These are phyloP conservation scores for Hirundo rustica DNA, from an alignment of 2,797 vertebrate species.

Conservation along the genomic window DNA sequence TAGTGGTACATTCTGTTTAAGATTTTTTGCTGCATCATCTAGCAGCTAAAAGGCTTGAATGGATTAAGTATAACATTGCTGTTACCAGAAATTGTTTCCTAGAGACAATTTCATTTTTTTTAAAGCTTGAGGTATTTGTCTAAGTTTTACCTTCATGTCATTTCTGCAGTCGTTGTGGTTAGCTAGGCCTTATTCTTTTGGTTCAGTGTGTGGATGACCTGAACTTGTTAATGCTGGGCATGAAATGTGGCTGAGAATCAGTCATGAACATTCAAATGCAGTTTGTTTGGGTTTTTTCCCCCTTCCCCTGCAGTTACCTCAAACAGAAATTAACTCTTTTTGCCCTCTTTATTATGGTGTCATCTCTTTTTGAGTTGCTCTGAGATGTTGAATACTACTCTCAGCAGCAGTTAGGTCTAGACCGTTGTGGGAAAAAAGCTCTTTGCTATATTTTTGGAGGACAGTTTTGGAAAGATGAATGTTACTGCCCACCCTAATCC, in stretches of 20 bases:
- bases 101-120: background rate
- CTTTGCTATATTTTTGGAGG: background rate
- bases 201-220: background rate
- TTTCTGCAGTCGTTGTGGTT: background rate
- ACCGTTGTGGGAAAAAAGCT: background rate
- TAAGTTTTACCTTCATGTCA: background rate
- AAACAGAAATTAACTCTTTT: background rate
- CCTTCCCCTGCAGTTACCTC: background rate
- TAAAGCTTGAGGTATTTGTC: background rate
- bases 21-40: background rate
- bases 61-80: background rate
- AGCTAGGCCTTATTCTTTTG: background rate
- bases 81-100: background rate
- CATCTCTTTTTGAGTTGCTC: background rate
- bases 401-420: background rate
- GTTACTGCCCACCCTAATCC: background rate
- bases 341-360: background rate
- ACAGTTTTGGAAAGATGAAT: background rate
- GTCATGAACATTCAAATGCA: background rate
- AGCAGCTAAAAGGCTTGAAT: background rate
- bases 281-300: background rate
- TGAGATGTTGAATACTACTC: background rate
- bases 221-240: background rate
- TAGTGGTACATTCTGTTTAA: background rate
- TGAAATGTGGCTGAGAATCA: background rate